Conservation (phyloP, 2,113 vertebrate species). For the Otis tarda region DNA sequence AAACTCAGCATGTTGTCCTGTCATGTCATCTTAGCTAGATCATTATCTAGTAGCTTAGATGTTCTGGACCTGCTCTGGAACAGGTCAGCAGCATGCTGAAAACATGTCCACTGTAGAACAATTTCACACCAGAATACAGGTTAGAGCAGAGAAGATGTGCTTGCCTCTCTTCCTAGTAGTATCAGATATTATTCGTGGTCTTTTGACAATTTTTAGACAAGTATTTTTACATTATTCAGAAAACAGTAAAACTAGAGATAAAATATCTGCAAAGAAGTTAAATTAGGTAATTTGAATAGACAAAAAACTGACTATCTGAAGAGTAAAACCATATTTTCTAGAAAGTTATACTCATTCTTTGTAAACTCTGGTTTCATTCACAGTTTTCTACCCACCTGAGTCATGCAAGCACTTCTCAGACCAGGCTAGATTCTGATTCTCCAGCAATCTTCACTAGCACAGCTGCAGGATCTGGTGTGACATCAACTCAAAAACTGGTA, state of each 20-base stretch:
- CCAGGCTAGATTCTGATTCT: constrained; percentile 68
- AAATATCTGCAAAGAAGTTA: background rate
- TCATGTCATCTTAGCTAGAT: background rate
- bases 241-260: background rate
- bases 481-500: constrained; percentile 79
- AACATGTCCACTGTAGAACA: background rate
- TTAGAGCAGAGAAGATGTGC: background rate
- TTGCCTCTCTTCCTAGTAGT: background rate
- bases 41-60: background rate
- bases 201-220: background rate
- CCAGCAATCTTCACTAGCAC: constrained; percentile 63
- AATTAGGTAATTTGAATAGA: background rate
- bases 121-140: background rate
- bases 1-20: background rate
- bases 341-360: background rate
- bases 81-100: background rate
- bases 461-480: constrained; percentile 66
- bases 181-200: background rate
- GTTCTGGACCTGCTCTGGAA: background rate
- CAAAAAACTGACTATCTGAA: background rate
- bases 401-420: constrained; percentile 66
- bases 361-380: constrained; percentile 17
- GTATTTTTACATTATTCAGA: background rate
- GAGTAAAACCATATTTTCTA: background rate
- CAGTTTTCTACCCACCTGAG: constrained; percentile 65